These are phyloP conservation scores for Thelaira solivaga DNA, from an alignment of 2,888 invertebrate genomes.

Conservation along the genomic window DNA sequence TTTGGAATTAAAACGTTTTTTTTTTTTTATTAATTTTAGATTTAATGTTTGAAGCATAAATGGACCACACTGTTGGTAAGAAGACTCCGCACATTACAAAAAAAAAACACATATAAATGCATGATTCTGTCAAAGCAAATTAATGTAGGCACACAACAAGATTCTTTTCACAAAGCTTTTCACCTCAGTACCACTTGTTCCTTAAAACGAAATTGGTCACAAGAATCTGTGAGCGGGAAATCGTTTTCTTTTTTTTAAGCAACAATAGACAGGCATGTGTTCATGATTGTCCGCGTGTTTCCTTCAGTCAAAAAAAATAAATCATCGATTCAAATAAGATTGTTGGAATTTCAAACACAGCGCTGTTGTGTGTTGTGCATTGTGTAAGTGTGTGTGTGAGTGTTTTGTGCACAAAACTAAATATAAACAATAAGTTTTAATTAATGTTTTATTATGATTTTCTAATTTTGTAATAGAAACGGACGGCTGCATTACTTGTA, in stretches of 20 bases:
- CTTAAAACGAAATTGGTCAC: slow-evolving; percentile 43
- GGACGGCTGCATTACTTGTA: background rate
- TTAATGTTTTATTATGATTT: background rate
- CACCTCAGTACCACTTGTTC: slow-evolving; percentile 62
- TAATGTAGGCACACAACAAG: slow-evolving; percentile 47
- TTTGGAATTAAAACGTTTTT: no score
- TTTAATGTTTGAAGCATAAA: no score
- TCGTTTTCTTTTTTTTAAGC: no score
- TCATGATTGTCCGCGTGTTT: slow-evolving; percentile 38
- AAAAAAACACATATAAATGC: background rate
- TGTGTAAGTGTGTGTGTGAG: slow-evolving; percentile 2
- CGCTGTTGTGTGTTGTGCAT: no score
- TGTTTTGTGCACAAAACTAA: no score
- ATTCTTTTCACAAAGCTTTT: slow-evolving; percentile 45
- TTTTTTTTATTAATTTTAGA: no score
- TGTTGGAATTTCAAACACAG: slow-evolving; percentile 31
- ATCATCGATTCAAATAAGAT: slow-evolving; percentile 37
- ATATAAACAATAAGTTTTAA: slow-evolving; percentile 35
- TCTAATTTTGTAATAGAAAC: slow-evolving; percentile 5
- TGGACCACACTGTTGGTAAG: background rate
- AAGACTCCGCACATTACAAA: background rate
- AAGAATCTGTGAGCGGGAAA: slow-evolving; percentile 40
- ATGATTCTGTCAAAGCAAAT: slow-evolving; percentile 13
- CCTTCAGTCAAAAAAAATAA: slow-evolving; percentile 18
- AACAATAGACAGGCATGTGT: slow-evolving; percentile 42